These are phyloP conservation scores for Schizopygopsis pylzovi DNA, from an alignment of 2,797 vertebrate genomes.

Conservation along the genomic window DNA sequence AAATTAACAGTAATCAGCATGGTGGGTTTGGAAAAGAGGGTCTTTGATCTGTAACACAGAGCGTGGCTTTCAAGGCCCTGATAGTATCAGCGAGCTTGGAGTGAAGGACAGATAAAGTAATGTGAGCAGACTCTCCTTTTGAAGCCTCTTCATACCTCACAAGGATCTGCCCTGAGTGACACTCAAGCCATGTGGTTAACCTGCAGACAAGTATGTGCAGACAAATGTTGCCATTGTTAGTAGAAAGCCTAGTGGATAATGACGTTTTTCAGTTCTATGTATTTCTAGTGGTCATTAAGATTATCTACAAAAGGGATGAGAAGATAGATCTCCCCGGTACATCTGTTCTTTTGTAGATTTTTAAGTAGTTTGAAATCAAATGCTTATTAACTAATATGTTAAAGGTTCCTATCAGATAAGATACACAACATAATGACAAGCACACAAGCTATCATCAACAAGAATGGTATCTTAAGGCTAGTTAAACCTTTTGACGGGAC, in stretches of 20 bases:
- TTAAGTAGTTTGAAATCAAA: not conserved
- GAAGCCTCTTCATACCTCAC: slow-evolving; percentile 69
- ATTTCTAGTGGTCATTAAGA: slow-evolving; percentile 72
- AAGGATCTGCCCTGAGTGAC: slow-evolving; percentile 75
- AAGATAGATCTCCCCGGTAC: slow-evolving; percentile 59
- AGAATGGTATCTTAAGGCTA: not conserved
- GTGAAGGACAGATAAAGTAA: slow-evolving; percentile 75
- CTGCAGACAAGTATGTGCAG: slow-evolving; percentile 73
- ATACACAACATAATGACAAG: not conserved
- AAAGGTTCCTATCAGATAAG: not conserved
- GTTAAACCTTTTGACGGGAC: not conserved
- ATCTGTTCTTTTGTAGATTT: slow-evolving; percentile 24
- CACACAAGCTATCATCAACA: not conserved
- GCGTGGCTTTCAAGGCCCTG: slow-evolving; percentile 67
- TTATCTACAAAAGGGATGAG: slow-evolving; percentile 65
- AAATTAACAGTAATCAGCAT: slow-evolving; percentile 68
- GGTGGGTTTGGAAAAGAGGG: slow-evolving; percentile 63
- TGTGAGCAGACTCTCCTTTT: slow-evolving; percentile 66
- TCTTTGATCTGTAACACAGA: slow-evolving; percentile 71
- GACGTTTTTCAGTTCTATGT: slow-evolving; percentile 69
- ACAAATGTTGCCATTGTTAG: slow-evolving; percentile 79
- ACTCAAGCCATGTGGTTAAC: slow-evolving; percentile 77
- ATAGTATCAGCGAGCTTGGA: slow-evolving; percentile 70
- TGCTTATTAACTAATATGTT: not conserved
- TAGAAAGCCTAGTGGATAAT: slow-evolving; percentile 73